Percentiles rank a stretch among this genome's conserved stretches.
Evolutionary conservation across 2,797 vertebrate species (phyloP).

Genomic region (Phoxinus dragarum): DNA sequence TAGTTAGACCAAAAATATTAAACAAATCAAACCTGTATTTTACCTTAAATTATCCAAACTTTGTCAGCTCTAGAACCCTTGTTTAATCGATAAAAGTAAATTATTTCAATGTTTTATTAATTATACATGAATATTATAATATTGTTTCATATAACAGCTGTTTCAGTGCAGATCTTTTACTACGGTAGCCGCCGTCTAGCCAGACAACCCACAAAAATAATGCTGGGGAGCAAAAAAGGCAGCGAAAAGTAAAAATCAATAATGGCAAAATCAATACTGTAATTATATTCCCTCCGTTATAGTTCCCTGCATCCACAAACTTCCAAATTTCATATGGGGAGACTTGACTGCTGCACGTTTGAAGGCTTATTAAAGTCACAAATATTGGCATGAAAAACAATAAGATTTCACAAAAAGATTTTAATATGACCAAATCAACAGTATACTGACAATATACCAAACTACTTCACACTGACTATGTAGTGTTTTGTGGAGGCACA

Average conservation of each 20-base stretch:
- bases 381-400: not conserved
- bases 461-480: not conserved
- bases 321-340: constrained; percentile 12
- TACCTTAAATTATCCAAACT: not conserved
- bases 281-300: constrained; percentile 30
- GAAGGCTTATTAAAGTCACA: constrained; percentile 9
- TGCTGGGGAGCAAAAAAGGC: constrained; percentile 19
- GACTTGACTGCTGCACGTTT: not conserved
- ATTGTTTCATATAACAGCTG: constrained; percentile 37
- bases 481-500: not conserved
- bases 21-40: not conserved
- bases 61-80: not conserved
- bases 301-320: constrained; percentile 27
- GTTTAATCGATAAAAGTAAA: not conserved
- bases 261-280: constrained; percentile 30
- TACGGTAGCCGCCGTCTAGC: not conserved
- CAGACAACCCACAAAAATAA: constrained; percentile 36
- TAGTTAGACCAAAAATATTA: not conserved
- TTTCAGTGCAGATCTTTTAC: constrained; percentile 35
- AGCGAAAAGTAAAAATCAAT: constrained; percentile 38
- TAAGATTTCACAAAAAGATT: not conserved
- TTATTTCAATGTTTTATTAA: not conserved
- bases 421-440: not conserved
- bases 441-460: too few relatives aligned
- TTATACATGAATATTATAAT: not conserved